Conservation (phyloP, 2,113 vertebrate genomes). For the Hystrix cristata region DNA sequence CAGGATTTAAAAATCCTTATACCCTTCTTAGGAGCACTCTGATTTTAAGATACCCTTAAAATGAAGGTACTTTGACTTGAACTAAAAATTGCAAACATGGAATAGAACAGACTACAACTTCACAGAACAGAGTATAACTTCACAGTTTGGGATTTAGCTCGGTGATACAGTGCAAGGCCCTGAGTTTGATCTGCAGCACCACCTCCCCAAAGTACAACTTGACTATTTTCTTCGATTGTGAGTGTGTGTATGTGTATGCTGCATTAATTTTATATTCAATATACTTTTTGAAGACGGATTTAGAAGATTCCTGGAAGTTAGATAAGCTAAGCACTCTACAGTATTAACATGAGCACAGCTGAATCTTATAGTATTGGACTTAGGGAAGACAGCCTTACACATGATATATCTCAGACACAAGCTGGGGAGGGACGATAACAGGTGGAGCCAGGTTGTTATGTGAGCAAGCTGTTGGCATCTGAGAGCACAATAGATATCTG, state of each 20-base stretch:
- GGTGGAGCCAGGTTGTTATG: background rate
- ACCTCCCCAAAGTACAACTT: too few species aligned
- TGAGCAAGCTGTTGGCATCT: background rate
- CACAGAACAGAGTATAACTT: slow-evolving; percentile 27
- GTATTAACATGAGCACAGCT: background rate
- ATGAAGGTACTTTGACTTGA: background rate
- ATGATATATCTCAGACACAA: background rate
- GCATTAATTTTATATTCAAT: background rate
- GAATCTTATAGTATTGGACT: background rate
- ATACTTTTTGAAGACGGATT: slow-evolving; percentile 21
- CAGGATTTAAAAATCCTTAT: background rate
- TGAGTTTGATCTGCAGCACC: too few species aligned
- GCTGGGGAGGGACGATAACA: background rate
- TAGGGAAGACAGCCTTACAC: background rate
- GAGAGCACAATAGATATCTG: background rate
- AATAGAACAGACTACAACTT: background rate
- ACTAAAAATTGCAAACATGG: background rate
- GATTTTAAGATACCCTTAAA: slow-evolving; percentile 26
- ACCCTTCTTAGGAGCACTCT: background rate
- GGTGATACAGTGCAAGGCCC: too few species aligned
- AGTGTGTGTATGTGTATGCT: background rate
- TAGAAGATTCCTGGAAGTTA: background rate
- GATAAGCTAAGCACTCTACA: background rate
- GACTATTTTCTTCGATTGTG: background rate
- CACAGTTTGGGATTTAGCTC: too few species aligned